Percentiles rank a stretch among this genome's conserved stretches.
Evolutionary conservation across 2,888 invertebrate species (phyloP).

Genomic region (Fabriciana adippe): DNA sequence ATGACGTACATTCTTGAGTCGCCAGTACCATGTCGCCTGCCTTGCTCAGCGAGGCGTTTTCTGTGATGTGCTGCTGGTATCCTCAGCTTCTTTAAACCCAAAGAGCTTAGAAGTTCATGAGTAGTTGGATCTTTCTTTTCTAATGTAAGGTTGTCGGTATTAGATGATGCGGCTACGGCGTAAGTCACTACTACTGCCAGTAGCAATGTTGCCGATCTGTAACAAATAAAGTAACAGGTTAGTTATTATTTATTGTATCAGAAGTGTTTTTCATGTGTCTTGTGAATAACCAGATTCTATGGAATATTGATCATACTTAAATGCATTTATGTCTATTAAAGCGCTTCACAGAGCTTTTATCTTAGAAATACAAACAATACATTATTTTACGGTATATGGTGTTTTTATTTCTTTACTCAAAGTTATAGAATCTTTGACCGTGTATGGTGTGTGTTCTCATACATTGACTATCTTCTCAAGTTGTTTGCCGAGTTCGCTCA

Average conservation of each 20-base stretch:
- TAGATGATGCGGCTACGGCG: slow-evolving; percentile 56
- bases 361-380: slow-evolving; percentile 34
- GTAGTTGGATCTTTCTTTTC: slow-evolving; percentile 79
- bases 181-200: slow-evolving; percentile 55
- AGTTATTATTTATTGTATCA: neutral
- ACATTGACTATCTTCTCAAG: slow-evolving; percentile 43
- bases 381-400: slow-evolving; percentile 4
- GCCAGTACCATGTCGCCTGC: slow-evolving; percentile 86
- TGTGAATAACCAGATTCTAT: neutral
- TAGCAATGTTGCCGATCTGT: slow-evolving; percentile 62
- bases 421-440: slow-evolving; percentile 2
- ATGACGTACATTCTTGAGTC: slow-evolving; percentile 94
- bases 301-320: neutral
- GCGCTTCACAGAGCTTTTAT: slow-evolving; percentile 32
- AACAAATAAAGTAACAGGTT: slow-evolving; percentile 25
- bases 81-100: slow-evolving; percentile 88
- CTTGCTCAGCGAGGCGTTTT: slow-evolving; percentile 90
- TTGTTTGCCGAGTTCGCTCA: slow-evolving; percentile 45
- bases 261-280: too few relatives aligned
- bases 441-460: slow-evolving; percentile 24
- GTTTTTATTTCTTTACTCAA: slow-evolving; percentile 12
- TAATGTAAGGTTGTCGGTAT: slow-evolving; percentile 53
- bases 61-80: slow-evolving; percentile 90
- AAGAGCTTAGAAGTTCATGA: slow-evolving; percentile 86
- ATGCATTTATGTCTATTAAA: slow-evolving; percentile 29